Percentiles rank a stretch among this genome's conserved stretches.
Evolutionary conservation across 2,113 vertebrate genomes (phyloP).

Genomic region (Ailuropoda melanoleuca): DNA sequence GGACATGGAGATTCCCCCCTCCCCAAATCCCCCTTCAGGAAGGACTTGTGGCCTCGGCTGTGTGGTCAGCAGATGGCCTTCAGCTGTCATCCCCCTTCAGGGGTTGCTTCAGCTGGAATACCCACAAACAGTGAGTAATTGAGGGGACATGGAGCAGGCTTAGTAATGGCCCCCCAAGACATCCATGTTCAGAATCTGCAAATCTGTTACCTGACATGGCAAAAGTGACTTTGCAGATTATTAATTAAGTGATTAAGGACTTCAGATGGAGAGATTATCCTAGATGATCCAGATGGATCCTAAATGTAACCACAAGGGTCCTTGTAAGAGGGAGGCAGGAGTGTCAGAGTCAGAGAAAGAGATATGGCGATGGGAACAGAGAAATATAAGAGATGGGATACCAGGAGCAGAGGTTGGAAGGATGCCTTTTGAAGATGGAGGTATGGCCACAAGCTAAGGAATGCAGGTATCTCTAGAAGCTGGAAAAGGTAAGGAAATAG

Average conservation of each 20-base stretch:
- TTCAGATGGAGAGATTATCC: background rate
- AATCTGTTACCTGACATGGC: background rate
- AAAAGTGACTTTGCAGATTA: background rate
- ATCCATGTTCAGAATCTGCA: background rate
- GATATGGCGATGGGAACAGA: background rate
- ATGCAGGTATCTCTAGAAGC: background rate
- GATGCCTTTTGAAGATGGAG: background rate
- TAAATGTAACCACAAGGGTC: background rate
- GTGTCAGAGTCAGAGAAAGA: background rate
- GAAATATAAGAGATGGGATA: background rate
- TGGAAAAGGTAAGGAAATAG: background rate
- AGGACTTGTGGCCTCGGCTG: background rate
- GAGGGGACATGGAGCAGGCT: background rate
- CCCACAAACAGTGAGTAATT: background rate
- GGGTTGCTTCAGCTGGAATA: background rate
- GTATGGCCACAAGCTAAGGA: background rate
- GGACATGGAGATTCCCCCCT: background rate
- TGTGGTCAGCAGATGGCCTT: background rate
- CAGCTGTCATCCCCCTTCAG: background rate
- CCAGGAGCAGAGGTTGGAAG: background rate
- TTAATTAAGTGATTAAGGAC: background rate
- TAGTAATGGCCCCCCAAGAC: background rate
- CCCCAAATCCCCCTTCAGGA: background rate
- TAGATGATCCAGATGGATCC: background rate
- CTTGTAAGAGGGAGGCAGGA: background rate